Conservation (phyloP, 2,888 invertebrate genomes). For the Anoplius nigerrimus region DNA sequence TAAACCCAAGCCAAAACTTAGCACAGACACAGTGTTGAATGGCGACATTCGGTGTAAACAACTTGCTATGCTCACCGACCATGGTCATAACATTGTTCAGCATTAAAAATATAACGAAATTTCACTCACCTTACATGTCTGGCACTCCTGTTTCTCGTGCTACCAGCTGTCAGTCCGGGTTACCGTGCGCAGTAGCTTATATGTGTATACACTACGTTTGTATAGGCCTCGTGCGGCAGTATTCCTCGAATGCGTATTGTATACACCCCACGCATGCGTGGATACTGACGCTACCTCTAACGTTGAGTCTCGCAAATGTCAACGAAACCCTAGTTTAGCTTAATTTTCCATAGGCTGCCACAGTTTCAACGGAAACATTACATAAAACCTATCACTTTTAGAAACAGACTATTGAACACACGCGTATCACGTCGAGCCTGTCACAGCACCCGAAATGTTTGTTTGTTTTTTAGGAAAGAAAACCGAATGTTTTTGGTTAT, state of each 20-base stretch:
- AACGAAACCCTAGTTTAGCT: neutral
- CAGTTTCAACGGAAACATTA: no score
- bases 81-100: neutral
- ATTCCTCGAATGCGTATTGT: no score
- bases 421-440: no score
- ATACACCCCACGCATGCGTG: conserved; percentile 18
- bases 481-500: no score
- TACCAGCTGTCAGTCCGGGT: conserved; percentile 52
- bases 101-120: conserved; percentile 9
- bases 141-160: conserved; percentile 58
- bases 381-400: no score
- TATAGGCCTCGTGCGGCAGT: conserved; percentile 24
- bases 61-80: neutral
- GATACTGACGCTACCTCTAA: conserved; percentile 23
- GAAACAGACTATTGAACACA: no score
- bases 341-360: no score
- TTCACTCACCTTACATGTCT: conserved; percentile 60
- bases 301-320: conserved; percentile 10
- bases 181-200: conserved; percentile 47
- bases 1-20: neutral
- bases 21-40: no score
- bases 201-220: conserved; percentile 33
- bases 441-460: no score
- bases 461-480: no score
- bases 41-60: no score